phyloP scores from a whole-genome alignment of 2,888 invertebrate species.

The Lycia hirtaria region DNA sequence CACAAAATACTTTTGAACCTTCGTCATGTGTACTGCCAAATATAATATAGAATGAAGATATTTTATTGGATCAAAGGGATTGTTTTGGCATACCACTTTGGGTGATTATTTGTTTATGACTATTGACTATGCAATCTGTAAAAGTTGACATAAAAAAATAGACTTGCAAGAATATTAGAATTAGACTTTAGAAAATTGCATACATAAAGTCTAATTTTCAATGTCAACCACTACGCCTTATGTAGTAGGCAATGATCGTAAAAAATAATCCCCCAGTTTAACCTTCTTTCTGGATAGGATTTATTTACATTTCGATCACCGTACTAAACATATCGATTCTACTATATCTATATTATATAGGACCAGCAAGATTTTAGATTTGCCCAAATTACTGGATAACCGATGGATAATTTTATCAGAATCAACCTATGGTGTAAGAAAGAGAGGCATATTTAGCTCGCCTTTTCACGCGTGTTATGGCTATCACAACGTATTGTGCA shows the following conservation, averaged over 20 bases:
- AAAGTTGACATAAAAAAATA: too few species aligned
- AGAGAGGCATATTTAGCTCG: conserved; percentile 7
- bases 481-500: conserved; percentile 22
- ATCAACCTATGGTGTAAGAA: conserved; percentile 6
- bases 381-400: background rate
- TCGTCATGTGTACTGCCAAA: background rate
- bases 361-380: background rate
- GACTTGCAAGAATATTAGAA: too few species aligned
- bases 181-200: too few species aligned
- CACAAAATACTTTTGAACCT: background rate
- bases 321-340: background rate
- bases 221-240: too few species aligned
- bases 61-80: too few species aligned
- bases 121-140: too few species aligned
- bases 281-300: background rate
- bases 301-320: conserved; percentile 1
- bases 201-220: background rate
- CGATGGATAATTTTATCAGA: conserved; percentile 17
- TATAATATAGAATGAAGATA: too few species aligned
- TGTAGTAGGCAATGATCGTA: background rate
- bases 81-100: too few species aligned
- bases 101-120: too few species aligned
- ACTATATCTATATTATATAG: background rate
- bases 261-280: background rate
- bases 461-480: conserved; percentile 16